Base-by-base conservation (phyloP, 2,113 vertebrate species). In the Chrysochloris asiatica region DNA sequence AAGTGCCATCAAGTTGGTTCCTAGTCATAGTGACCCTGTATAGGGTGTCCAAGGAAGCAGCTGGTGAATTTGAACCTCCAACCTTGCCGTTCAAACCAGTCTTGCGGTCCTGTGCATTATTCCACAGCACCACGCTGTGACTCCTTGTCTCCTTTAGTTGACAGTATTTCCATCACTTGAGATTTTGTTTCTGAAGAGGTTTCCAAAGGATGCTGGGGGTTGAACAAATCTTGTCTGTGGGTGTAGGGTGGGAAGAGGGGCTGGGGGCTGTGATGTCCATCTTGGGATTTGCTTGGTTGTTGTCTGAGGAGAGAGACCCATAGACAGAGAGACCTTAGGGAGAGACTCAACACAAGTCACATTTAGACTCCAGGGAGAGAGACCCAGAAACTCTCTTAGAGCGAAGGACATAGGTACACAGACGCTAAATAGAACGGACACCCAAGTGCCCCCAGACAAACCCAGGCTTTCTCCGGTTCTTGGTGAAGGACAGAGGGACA, bases 401-500 rank as follows among this genome's bases (percentile, higher is more conserved):
- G 16, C 52, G 19, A 4, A 17, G 52, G 59, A 61, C 26, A 8
- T 33, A 78, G 36, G 50, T 0, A 17, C 65, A 36, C 78, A 69
- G 75, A 52, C 28, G 13, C 36, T 54, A 38, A 5, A 73, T n/a
- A 38, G 19, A 11, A 33, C 4, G 36, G 43, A 33, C 19, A 8
- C 54, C 41, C 0, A 4, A 1, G 16, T n/a, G 0, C 71, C 6
- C 59, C 10, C 69, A 3, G 54, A 5, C 17, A 52, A 38, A 33
- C 59, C 12, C 69, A 3, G 59, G 4, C 47, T 8, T 41, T 0
- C 41, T n/a, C 8, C 10, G 36, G 5, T 36, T 54, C 67, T 14
- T 17, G 24, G 63, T 14, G 33, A 52, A 48, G 56, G 69, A 72
- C 41, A 69, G 33, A 36, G 36, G 63, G 65, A 38, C 65, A 38